A percentile compares a stretch with the other conserved stretches of the same genome.
Conservation (phyloP, 2,888 invertebrate species). For the Tenthredo scrophulariae region DNA sequence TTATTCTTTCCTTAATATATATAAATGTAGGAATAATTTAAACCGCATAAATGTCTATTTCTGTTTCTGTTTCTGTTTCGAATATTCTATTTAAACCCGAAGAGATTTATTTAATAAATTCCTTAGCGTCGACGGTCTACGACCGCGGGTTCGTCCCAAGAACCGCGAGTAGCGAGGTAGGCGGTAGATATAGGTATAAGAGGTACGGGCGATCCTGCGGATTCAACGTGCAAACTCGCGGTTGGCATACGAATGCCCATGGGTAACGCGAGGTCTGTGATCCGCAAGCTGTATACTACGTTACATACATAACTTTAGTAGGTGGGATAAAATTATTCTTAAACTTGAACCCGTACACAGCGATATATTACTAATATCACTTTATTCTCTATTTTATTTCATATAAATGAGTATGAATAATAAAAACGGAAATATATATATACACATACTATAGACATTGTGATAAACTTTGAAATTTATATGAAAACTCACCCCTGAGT, state of each 20-base stretch:
- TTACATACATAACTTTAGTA: background rate
- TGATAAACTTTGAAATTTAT: background rate
- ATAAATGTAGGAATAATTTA: no score
- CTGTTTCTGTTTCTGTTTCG: no score
- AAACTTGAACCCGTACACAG: no score
- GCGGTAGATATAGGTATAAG: background rate
- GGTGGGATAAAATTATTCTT: no score
- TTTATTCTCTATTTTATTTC: no score
- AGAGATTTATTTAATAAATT: slow-evolving; percentile 17
- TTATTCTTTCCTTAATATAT: no score
- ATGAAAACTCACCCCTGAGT: slow-evolving; percentile 87
- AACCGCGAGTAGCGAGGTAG: background rate
- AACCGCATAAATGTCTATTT: no score
- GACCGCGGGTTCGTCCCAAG: no score
- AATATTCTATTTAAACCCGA: no score
- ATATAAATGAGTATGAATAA: background rate
- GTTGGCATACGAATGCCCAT: slow-evolving; percentile 35
- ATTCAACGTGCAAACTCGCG: slow-evolving; percentile 9
- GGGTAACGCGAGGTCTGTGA: slow-evolving; percentile 3
- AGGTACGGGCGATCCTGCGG: slow-evolving; percentile 1
- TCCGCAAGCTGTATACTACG: background rate
- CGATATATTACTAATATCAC: no score
- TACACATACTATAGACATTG: background rate
- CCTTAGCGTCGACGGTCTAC: background rate
- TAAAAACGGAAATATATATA: background rate